These are phyloP conservation scores for Thalassarche chlororhynchos DNA, from an alignment of 2,113 vertebrate species.

Conservation along the genomic window DNA sequence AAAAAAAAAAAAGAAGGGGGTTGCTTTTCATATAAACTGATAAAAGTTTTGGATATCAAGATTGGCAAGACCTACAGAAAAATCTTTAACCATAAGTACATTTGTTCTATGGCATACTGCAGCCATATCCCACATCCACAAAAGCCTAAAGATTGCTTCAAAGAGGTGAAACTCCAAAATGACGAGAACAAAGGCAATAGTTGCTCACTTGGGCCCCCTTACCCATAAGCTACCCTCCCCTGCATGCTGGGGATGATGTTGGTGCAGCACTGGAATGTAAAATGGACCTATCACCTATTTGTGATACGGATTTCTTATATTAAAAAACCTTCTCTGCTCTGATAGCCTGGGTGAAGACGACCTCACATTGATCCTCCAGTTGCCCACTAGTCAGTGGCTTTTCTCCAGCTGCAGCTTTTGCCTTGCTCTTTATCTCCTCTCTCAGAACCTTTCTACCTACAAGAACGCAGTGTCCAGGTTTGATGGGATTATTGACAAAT, in stretches of 20 bases:
- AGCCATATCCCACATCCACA: neutral
- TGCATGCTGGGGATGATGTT: neutral
- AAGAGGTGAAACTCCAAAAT: neutral
- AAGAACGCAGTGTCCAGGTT: neutral
- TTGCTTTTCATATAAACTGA: neutral
- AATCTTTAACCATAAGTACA: neutral
- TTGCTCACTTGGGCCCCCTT: neutral
- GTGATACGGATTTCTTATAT: neutral
- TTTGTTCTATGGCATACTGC: neutral
- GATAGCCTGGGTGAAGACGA: neutral
- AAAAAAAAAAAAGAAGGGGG: neutral
- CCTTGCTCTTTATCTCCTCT: neutral
- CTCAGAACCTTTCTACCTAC: neutral
- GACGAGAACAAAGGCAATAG: fast-evolving
- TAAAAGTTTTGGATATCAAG: neutral
- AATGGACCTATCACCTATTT: neutral
- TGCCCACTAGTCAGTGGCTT: neutral
- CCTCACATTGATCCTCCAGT: neutral
- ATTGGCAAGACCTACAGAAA: neutral
- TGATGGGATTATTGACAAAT: neutral
- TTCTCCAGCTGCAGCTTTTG: neutral
- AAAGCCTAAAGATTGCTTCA: neutral
- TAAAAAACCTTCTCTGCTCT: neutral
- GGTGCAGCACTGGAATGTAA: neutral
- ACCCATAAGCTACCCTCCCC: neutral